Evolutionary conservation across 2,797 vertebrate genomes (phyloP).

Genomic region (Gobio occitaniae): DNA sequence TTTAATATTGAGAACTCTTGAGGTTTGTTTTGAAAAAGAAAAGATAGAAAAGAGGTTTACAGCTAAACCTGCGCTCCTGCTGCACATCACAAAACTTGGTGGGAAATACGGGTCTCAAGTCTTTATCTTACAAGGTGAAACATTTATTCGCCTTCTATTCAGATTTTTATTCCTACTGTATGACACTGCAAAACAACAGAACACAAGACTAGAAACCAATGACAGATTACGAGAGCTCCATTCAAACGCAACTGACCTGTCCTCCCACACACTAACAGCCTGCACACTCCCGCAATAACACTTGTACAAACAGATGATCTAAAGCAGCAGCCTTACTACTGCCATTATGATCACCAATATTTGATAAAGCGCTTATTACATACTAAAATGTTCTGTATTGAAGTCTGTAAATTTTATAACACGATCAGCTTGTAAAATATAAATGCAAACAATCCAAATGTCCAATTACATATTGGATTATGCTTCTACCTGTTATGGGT

Average conservation of each 20-base stretch:
- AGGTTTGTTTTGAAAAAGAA: background rate
- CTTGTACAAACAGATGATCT: slow-evolving; percentile 21
- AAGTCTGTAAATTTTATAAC: background rate
- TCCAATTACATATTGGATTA: background rate
- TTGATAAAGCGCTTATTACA: slow-evolving; percentile 9
- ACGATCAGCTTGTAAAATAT: background rate
- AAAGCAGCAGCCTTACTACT: slow-evolving; percentile 7
- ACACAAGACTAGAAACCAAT: slow-evolving; percentile 15
- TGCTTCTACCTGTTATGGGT: background rate
- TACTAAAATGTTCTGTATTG: background rate
- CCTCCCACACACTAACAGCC: slow-evolving; percentile 27
- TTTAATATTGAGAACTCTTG: background rate
- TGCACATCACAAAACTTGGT: background rate
- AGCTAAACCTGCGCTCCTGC: background rate
- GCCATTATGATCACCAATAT: slow-evolving; percentile 17
- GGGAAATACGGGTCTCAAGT: too few relatives aligned
- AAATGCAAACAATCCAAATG: background rate
- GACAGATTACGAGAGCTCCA: slow-evolving; percentile 2
- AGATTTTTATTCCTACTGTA: background rate
- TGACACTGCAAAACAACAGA: background rate
- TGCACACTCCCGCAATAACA: background rate
- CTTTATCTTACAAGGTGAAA: slow-evolving; percentile 15
- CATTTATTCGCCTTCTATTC: background rate
- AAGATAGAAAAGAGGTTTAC: background rate
- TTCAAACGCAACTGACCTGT: background rate